Base-by-base conservation (phyloP, 2,888 invertebrate species). In the Oscheius sp. region DNA sequence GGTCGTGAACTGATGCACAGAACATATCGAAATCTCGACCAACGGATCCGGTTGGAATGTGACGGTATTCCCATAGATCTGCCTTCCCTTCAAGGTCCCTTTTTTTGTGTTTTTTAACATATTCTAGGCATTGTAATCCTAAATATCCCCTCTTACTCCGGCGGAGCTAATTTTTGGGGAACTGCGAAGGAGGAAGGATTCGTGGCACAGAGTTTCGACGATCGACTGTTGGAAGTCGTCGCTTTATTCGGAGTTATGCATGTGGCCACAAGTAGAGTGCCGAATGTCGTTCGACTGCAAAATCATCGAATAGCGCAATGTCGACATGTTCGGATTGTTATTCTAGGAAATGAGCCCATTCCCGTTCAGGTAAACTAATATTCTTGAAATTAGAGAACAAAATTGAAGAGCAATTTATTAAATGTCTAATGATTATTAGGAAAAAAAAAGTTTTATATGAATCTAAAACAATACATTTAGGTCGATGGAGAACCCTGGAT, bases 401-500 rank as follows among this genome's bases (percentile, higher is more conserved):
- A 36, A 36, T 14, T 36, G 14, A 8, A 36, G 36, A 9, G 0
- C 32, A 6, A 8, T 41, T 38, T 26, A 17, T 33, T 3, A 1
- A 50, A 54, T n/a, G 59, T 22, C 20, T 50, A 38, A 28, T 1
- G 6, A n/a, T n/a, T n/a, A n/a, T n/a, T n/a, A n/a, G n/a, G n/a
- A n/a, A n/a, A n/a, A n/a, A n/a, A n/a, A n/a, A n/a, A n/a, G n/a
- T n/a, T n/a, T n/a, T n/a, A n/a, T n/a, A n/a, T n/a, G n/a, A n/a
- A n/a, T n/a, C n/a, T n/a, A n/a, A n/a, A n/a, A n/a, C n/a, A n/a
- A n/a, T n/a, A n/a, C n/a, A 5, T 64, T 50, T 93, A 93, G 88
- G 95, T 95, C 44, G 96, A 97, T 86, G 97, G 96, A 0, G 97
- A 97, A 87, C 95, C 96, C 1, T 96, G 96, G 96, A 90, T 95